Percentiles rank a stretch among this genome's conserved stretches.
These are phyloP conservation scores for Megaustenia siamemsis DNA, from an alignment of 2,888 invertebrate genomes.

Conservation along the genomic window DNA sequence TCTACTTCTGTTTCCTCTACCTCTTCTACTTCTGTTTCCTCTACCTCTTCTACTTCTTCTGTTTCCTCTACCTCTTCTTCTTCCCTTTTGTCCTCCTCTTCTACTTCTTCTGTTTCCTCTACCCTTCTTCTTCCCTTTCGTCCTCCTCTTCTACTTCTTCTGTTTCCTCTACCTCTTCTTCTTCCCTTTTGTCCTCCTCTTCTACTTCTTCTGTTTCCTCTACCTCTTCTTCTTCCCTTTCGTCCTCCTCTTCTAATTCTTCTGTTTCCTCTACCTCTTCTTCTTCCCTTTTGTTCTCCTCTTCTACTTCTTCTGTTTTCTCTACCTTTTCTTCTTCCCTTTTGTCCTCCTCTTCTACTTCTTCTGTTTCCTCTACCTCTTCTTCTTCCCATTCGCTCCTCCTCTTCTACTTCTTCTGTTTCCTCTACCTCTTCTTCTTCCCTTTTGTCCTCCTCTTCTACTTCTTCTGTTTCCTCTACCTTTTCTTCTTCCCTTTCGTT, in stretches of 20 bases:
- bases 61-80: no score
- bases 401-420: no score
- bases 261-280: background rate
- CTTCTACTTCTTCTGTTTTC: background rate
- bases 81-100: background rate
- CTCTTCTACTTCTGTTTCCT: background rate
- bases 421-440: no score
- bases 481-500: no score
- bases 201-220: background rate
- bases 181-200: background rate
- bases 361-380: background rate
- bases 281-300: background rate
- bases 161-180: background rate
- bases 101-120: background rate
- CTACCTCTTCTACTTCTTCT: no score
- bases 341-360: background rate
- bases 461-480: no score
- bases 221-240: conserved; percentile 19
- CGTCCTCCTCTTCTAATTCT: background rate
- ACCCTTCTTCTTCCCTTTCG: background rate
- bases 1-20: no score
- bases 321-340: background rate
- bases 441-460: no score
- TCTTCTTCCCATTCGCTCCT: no score
- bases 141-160: no score